Percentiles rank a stretch among this genome's conserved stretches.
phyloP scores from a whole-genome alignment of 2,113 vertebrate genomes.

The Furnarius figulus region DNA sequence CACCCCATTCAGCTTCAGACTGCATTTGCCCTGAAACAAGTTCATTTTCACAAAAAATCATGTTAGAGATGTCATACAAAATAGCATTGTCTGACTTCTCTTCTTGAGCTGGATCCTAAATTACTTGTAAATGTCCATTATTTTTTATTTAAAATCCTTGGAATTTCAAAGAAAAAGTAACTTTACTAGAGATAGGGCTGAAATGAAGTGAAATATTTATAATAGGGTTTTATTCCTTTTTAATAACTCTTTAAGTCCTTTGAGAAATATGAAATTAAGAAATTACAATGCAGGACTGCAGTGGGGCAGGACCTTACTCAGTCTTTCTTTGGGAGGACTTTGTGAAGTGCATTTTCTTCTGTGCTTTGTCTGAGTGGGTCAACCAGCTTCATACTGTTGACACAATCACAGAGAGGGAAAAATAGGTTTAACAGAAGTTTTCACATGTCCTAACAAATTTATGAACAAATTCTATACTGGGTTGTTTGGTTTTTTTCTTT shows the following conservation, averaged over 20 bases:
- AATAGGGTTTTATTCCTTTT: neutral
- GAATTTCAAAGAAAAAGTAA: neutral
- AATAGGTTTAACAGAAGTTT: neutral
- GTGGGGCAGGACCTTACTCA: neutral
- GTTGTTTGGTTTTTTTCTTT: neutral
- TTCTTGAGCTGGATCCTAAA: neutral
- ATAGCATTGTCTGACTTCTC: neutral
- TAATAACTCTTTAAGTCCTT: neutral
- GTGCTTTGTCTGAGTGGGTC: neutral
- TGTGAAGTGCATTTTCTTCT: neutral
- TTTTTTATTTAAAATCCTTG: neutral
- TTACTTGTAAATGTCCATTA: neutral
- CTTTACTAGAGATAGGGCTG: neutral
- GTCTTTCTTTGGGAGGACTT: neutral
- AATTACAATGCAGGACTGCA: neutral
- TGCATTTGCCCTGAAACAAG: neutral
- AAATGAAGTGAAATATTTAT: neutral
- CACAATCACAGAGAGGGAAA: neutral
- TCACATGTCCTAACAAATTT: neutral
- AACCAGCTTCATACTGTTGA: neutral
- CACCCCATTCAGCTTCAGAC: neutral
- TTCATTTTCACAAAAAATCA: neutral
- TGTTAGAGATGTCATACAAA: neutral
- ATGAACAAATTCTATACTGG: neutral
- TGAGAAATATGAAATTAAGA: neutral